A percentile compares a stretch with the other conserved stretches of the same genome.
phyloP scores from a whole-genome alignment of 2,888 invertebrate genomes.

The Merodon equestris region DNA sequence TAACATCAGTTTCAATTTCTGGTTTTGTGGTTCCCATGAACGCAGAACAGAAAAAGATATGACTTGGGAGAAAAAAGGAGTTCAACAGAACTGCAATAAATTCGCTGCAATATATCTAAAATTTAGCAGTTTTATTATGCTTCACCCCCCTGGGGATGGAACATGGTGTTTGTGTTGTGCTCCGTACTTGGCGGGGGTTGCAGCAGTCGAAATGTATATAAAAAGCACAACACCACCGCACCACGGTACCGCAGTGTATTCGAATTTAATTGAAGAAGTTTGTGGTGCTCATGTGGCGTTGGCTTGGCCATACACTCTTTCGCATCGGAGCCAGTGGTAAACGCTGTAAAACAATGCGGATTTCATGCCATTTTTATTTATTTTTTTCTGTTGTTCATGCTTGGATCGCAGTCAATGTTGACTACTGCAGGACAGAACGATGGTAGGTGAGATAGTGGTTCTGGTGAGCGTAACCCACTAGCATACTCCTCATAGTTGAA shows the following conservation, averaged over 20 bases:
- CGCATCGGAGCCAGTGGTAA: neutral
- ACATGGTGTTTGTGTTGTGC: slow-evolving; percentile 20
- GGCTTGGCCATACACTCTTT: neutral
- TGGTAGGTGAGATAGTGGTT: neutral
- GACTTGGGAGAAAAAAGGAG: slow-evolving; percentile 16
- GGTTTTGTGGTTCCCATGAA: slow-evolving; percentile 43
- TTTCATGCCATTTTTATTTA: too few species aligned
- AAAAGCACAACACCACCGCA: too few species aligned
- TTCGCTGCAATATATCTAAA: slow-evolving; percentile 50
- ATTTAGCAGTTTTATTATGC: slow-evolving; percentile 48
- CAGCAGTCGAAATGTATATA: slow-evolving; percentile 3
- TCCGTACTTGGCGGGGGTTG: neutral
- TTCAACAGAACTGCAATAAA: slow-evolving; percentile 48
- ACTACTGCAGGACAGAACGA: too few species aligned
- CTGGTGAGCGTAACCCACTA: slow-evolving; percentile 56
- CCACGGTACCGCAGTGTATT: slow-evolving; percentile 53
- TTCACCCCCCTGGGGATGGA: slow-evolving; percentile 15
- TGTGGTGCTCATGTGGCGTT: slow-evolving; percentile 10
- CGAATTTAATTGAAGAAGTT: slow-evolving; percentile 66
- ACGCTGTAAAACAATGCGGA: slow-evolving; percentile 50
- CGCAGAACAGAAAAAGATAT: slow-evolving; percentile 21
- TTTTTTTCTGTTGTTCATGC: too few species aligned
- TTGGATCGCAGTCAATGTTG: too few species aligned
- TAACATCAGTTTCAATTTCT: slow-evolving; percentile 60
- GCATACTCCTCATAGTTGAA: slow-evolving; percentile 37